A percentile compares a stretch with the other conserved stretches of the same genome.
These are phyloP conservation scores for Cheilosia vulpina DNA, from an alignment of 2,888 invertebrate genomes.

Conservation along the genomic window DNA sequence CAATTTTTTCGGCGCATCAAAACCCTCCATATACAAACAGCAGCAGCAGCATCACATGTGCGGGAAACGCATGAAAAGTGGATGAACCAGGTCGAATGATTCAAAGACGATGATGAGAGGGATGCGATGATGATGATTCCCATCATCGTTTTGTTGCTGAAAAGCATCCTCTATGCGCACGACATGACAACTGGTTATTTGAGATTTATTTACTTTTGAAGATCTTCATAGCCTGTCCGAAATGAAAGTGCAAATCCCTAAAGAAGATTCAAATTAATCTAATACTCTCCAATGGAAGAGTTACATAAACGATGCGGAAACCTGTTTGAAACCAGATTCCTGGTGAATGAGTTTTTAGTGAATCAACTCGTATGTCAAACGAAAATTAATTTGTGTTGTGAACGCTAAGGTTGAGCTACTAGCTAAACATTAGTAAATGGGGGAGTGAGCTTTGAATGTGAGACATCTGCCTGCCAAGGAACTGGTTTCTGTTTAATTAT, in stretches of 20 bases:
- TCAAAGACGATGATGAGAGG: slow-evolving; percentile 18
- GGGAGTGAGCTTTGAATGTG: background rate
- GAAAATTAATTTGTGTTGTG: background rate
- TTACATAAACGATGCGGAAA: slow-evolving; percentile 42
- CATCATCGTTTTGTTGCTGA: slow-evolving; percentile 19
- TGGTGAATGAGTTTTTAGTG: slow-evolving; percentile 50
- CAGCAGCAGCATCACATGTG: slow-evolving; percentile 15
- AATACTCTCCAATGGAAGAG: slow-evolving; percentile 1
- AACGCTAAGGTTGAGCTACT: slow-evolving; percentile 13
- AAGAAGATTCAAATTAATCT: slow-evolving; percentile 49
- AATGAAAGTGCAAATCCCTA: slow-evolving; percentile 57
- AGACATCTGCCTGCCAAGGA: background rate
- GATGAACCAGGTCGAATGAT: slow-evolving; percentile 46
- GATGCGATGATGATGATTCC: slow-evolving; percentile 55
- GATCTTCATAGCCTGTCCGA: background rate
- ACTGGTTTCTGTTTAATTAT: slow-evolving; percentile 16
- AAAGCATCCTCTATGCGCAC: slow-evolving; percentile 26
- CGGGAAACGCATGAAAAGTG: slow-evolving; percentile 71
- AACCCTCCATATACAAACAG: slow-evolving; percentile 13
- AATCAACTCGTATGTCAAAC: slow-evolving; percentile 36
- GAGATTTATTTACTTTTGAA: slow-evolving; percentile 22
- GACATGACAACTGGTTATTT: slow-evolving; percentile 56
- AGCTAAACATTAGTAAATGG: slow-evolving; percentile 13
- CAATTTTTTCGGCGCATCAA: slow-evolving; percentile 44
- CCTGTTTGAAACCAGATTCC: slow-evolving; percentile 42